Evolutionary conservation across 2,113 vertebrate species (phyloP).

Genomic region (Stegostoma tigrinum): DNA sequence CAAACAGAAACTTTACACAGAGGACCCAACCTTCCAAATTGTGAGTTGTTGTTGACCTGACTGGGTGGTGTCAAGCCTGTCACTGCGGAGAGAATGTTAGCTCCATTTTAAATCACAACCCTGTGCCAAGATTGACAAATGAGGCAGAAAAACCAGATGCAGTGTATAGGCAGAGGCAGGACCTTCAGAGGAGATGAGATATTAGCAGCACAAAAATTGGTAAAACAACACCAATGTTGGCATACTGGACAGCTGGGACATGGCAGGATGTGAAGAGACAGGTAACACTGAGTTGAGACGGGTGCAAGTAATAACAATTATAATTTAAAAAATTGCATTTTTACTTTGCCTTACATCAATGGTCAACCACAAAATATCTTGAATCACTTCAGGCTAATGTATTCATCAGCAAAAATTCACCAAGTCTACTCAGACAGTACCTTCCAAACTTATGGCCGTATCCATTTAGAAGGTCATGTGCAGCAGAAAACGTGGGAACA

Average conservation of each 20-base stretch:
- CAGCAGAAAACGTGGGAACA: too few species aligned
- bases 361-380: too few species aligned
- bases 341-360: too few species aligned
- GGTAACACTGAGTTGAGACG: background rate
- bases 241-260: background rate
- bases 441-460: too few species aligned
- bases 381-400: too few species aligned
- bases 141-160: background rate
- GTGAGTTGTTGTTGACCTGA: background rate
- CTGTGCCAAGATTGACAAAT: background rate
- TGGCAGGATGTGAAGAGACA: background rate
- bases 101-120: background rate
- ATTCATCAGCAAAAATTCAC: too few species aligned
- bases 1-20: background rate
- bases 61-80: background rate
- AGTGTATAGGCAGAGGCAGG: background rate
- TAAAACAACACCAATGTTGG: background rate
- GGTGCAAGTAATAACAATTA: too few species aligned
- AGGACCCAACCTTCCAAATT: background rate
- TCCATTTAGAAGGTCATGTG: too few species aligned
- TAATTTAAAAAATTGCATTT: too few species aligned
- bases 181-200: background rate
- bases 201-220: background rate
- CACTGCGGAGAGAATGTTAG: background rate
- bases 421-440: too few species aligned